These are phyloP conservation scores for Spongia lamella DNA, from an alignment of 37 sponge, comb jelly and placozoan genomes.

Conservation along the genomic window DNA sequence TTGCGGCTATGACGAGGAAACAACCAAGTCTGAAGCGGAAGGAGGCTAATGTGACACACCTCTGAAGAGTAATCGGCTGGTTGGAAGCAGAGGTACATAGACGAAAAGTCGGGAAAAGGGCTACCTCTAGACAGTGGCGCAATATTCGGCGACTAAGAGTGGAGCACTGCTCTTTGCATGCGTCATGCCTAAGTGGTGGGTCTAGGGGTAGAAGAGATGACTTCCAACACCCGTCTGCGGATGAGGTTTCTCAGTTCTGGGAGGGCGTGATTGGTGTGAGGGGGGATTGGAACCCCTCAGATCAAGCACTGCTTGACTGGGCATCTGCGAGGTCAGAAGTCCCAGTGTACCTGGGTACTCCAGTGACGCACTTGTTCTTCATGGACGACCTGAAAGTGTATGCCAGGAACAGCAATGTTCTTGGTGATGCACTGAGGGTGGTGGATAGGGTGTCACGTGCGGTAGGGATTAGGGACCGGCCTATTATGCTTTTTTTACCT, in stretches of 20 bases:
- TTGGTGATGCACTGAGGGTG: not conserved
- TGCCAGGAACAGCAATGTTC: not conserved
- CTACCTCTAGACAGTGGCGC: no score
- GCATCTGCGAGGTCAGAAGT: no score
- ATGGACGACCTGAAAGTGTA: conserved; percentile 11
- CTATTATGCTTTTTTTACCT: no score
- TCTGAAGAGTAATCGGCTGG: no score
- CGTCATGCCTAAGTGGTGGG: not conserved
- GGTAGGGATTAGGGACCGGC: no score
- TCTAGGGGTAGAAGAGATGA: not conserved
- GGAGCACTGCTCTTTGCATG: not conserved
- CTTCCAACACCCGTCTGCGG: not conserved
- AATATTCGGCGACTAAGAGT: no score
- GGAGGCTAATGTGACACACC: no score
- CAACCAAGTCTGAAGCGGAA: no score
- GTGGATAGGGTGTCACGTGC: conserved; percentile 12
- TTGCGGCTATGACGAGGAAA: no score
- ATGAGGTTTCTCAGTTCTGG: not conserved
- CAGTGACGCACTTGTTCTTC: not conserved
- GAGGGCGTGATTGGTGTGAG: not conserved
- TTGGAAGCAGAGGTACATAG: no score
- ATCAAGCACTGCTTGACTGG: not conserved
- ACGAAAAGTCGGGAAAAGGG: no score
- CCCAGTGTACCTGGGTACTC: no score
- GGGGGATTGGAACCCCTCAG: not conserved